Percentiles rank a stretch among this genome's conserved stretches.
Conservation (phyloP, 2,888 invertebrate species). For the Dermolepida albohirtum region DNA sequence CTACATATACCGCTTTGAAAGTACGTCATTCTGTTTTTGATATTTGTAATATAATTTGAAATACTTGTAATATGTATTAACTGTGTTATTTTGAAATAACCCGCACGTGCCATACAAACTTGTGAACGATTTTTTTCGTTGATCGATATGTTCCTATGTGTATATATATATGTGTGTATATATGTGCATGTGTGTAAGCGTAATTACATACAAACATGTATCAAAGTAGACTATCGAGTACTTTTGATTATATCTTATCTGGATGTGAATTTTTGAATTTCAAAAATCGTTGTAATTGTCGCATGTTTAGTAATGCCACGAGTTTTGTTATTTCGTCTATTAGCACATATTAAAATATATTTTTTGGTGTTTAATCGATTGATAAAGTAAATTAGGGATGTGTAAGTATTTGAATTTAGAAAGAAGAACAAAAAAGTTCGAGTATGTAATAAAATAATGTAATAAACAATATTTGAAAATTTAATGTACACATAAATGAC, state of each 20-base stretch:
- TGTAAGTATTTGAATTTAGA: too few species aligned
- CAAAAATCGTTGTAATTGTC: constrained; percentile 8
- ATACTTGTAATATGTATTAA: constrained; percentile 12
- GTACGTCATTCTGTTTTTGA: neutral
- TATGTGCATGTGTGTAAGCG: too few species aligned
- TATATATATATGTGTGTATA: too few species aligned
- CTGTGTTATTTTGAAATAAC: constrained; percentile 15
- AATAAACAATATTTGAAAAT: too few species aligned
- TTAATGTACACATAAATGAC: too few species aligned
- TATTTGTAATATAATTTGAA: constrained; percentile 2
- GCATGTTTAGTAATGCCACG: constrained; percentile 3
- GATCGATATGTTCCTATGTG: too few species aligned
- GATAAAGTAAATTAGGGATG: too few species aligned
- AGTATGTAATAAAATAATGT: too few species aligned
- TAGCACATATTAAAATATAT: too few species aligned
- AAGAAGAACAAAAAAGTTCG: too few species aligned
- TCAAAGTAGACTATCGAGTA: constrained; percentile 7
- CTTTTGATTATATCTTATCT: constrained; percentile 31
- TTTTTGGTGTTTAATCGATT: too few species aligned
- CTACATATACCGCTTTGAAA: neutral
- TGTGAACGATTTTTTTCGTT: neutral
- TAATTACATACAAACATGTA: too few species aligned
- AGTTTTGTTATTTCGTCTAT: constrained; percentile 10
- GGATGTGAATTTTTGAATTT: constrained; percentile 15
- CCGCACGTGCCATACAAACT: constrained; percentile 20